Base-by-base conservation (phyloP, 2,888 invertebrate species). In the Watsonalla binaria region DNA sequence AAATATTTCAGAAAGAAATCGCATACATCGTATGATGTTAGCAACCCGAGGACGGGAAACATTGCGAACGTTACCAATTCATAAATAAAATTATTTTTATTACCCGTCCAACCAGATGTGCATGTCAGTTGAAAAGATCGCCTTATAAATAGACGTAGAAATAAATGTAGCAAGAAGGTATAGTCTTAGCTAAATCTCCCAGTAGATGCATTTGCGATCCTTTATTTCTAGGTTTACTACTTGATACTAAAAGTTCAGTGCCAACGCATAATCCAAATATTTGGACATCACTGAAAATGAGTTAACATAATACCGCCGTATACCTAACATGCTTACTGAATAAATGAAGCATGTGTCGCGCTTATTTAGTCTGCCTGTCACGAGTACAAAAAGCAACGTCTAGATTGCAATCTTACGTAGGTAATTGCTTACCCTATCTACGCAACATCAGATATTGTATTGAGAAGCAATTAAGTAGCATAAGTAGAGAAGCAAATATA, bases 241-340 rank as follows among this genome's bases (percentile, higher is more conserved):
- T 61, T 55, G 60, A 59, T 61, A 75, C 68, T 72, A 71, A 69
- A 71, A 70, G 65, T 61, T 71, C 70, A 57, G 60, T 62, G 66
- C 66, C 67, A 61, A 66, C 59, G 67, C 72, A 72, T 74, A 75
- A 75, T 70, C 67, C 76, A 72, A 67, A 75, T 78, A 69, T 72
- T 74, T 78, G 77, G 76, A 71, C 70, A 57, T 54, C 65, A 59
- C 73, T 24, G 24, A 24, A 24, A 24, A 24, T 24, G 72, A 78
- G 74, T 79, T 81, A 79, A 80, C 80, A 75, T 75, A 79, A 76
- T 70, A 72, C 65, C 70, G 61, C 67, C 77, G 68, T 65, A 70
- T 71, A 70, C 64, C 66, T 62, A 73, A 74, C 74, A 74, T 74
- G 67, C 68, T 68, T 65, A 59, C 53, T 68, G 63, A 70, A 72